Evolutionary conservation across 2,888 invertebrate species (phyloP).

Genomic region (Sesia bembeciformis): DNA sequence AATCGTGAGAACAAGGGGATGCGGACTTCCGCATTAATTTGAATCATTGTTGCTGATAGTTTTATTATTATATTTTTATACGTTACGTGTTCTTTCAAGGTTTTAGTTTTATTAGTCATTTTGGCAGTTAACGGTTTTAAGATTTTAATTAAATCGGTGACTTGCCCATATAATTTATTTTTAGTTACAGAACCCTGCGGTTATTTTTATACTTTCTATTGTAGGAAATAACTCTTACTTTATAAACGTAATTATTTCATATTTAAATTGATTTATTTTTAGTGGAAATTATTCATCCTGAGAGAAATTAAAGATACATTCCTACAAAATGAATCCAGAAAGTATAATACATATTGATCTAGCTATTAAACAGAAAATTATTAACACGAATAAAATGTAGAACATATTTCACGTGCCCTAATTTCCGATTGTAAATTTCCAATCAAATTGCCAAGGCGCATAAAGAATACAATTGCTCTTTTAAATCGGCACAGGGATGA

Average conservation of each 20-base stretch:
- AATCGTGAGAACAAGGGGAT: constrained; percentile 64
- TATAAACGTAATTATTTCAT: too few species aligned
- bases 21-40: constrained; percentile 50
- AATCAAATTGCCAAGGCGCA: constrained; percentile 18
- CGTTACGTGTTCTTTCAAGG: not conserved
- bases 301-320: too few species aligned
- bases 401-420: not conserved
- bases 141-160: not conserved
- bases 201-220: too few species aligned
- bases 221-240: too few species aligned
- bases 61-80: not conserved
- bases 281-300: too few species aligned
- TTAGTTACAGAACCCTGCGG: too few species aligned
- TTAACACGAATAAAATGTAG: too few species aligned
- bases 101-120: not conserved
- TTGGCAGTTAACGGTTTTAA: not conserved
- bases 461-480: constrained; percentile 32
- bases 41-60: not conserved
- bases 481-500: constrained; percentile 17
- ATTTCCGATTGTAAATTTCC: constrained; percentile 11
- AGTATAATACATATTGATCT: too few species aligned
- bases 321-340: too few species aligned
- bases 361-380: too few species aligned
- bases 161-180: too few species aligned
- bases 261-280: too few species aligned